Evolutionary conservation across 2,113 vertebrate genomes (phyloP).

Genomic region (Cyprinodon brontotheroides): DNA sequence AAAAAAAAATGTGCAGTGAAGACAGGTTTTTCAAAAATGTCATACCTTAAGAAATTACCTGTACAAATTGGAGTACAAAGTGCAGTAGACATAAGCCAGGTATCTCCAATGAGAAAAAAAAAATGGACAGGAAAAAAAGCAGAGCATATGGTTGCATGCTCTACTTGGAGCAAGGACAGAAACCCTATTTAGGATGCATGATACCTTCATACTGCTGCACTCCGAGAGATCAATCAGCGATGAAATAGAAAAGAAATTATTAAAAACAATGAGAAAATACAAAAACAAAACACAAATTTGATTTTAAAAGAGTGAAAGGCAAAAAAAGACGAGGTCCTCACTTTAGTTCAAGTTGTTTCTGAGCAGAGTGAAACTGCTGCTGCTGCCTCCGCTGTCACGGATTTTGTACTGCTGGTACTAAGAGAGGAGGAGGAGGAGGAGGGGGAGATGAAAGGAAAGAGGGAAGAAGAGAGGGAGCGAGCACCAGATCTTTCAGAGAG

Average conservation of each 20-base stretch:
- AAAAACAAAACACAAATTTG: background rate
- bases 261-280: background rate
- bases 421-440: constrained; percentile 11
- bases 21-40: constrained; percentile 4
- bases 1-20: constrained; percentile 11
- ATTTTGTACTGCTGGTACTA: constrained; percentile 37
- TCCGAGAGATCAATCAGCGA: background rate
- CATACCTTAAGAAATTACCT: constrained; percentile 24
- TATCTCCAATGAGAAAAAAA: constrained; percentile 23
- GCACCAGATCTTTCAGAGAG: constrained; percentile 16
- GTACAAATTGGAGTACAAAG: background rate
- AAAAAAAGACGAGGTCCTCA: constrained; percentile 33
- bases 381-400: constrained; percentile 20
- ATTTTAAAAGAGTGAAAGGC: background rate
- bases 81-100: constrained; percentile 16
- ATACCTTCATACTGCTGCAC: constrained; percentile 40
- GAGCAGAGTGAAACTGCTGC: constrained; percentile 52
- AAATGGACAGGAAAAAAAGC: background rate
- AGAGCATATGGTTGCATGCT: constrained; percentile 12
- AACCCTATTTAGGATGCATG: constrained; percentile 35
- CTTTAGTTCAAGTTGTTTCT: constrained; percentile 41
- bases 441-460: constrained; percentile 38
- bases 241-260: constrained; percentile 3
- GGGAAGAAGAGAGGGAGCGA: constrained; percentile 31
- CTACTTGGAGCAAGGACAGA: constrained; percentile 31